A percentile compares a stretch with the other conserved stretches of the same genome.
Evolutionary conservation across 2,113 vertebrate genomes (phyloP).

Genomic region (Micronycteris hirsuta): DNA sequence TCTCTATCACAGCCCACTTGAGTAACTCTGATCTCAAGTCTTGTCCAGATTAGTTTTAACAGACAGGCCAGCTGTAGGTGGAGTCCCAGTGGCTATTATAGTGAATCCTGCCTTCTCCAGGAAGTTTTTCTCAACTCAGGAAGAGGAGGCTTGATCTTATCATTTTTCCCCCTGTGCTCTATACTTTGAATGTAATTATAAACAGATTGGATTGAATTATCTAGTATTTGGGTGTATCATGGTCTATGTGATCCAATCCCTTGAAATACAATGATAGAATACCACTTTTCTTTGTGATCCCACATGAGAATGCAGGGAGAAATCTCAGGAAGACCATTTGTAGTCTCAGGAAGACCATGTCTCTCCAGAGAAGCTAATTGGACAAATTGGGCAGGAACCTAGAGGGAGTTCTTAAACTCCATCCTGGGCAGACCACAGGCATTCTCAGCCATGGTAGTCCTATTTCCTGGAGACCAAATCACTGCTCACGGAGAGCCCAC

Average conservation of each 20-base stretch:
- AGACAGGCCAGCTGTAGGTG: background rate
- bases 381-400: background rate
- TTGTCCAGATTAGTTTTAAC: background rate
- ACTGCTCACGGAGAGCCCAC: background rate
- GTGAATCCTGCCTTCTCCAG: background rate
- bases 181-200: background rate
- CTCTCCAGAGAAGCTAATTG: background rate
- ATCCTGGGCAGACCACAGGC: background rate
- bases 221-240: background rate
- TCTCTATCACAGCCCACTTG: background rate
- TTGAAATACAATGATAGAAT: background rate
- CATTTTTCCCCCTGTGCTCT: background rate
- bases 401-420: background rate
- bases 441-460: background rate
- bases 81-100: background rate
- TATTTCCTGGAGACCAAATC: background rate
- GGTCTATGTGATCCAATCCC: background rate
- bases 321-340: background rate
- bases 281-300: background rate
- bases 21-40: background rate
- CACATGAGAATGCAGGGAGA: background rate
- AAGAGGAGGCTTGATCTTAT: background rate
- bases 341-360: background rate
- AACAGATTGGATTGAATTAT: background rate
- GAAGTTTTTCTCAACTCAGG: background rate